These are phyloP conservation scores for Euwallacea fornicatus DNA, from an alignment of 1,140 invertebrate genomes.

Conservation along the genomic window DNA sequence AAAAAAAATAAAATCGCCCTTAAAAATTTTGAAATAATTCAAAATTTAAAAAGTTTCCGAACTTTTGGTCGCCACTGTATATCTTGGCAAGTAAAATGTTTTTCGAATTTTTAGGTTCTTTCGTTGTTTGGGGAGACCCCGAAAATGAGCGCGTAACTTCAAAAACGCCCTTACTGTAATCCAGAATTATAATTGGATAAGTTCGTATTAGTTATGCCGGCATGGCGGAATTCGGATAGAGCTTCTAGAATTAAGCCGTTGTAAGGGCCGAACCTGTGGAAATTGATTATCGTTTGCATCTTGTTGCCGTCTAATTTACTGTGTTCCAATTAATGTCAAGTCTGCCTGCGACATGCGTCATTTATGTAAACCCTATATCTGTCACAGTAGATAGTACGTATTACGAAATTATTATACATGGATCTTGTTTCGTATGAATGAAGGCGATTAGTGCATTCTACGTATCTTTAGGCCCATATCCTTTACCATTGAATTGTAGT, in stretches of 20 bases:
- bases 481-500: too few relatives aligned
- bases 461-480: too few relatives aligned
- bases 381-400: slow-evolving; percentile 10
- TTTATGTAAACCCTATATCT: slow-evolving; percentile 3
- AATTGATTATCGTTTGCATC: slow-evolving; percentile 34
- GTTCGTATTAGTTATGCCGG: slow-evolving; percentile 34
- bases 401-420: background rate
- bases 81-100: background rate
- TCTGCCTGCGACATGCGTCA: slow-evolving; percentile 23
- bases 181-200: slow-evolving; percentile 33
- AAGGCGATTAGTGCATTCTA: too few relatives aligned
- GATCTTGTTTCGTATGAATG: too few relatives aligned
- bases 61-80: too few relatives aligned
- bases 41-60: too few relatives aligned
- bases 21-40: too few relatives aligned
- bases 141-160: background rate
- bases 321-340: slow-evolving; percentile 27
- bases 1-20: too few relatives aligned
- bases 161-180: slow-evolving; percentile 5
- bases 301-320: slow-evolving; percentile 32
- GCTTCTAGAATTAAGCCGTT: background rate
- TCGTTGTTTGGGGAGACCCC: background rate
- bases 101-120: background rate
- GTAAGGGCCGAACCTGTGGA: slow-evolving; percentile 24
- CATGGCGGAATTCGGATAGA: slow-evolving; percentile 7